Evolutionary conservation across 2,888 invertebrate genomes (phyloP).

Genomic region (Cylindroiulus punctatus): DNA sequence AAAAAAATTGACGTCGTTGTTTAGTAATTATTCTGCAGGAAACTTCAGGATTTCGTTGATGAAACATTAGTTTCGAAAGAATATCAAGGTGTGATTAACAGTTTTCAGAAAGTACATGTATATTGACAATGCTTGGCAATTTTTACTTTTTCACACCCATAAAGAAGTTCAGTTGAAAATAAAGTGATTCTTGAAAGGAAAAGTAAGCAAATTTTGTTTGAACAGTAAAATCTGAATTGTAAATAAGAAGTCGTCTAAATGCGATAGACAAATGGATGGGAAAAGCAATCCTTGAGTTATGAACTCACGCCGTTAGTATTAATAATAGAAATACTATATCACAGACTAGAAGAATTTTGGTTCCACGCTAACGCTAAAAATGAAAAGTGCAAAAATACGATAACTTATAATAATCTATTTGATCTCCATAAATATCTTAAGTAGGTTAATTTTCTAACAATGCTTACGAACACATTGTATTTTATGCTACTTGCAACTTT

Average conservation of each 20-base stretch:
- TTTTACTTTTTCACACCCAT: too few species aligned
- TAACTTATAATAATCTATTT: not conserved
- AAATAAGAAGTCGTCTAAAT: too few species aligned
- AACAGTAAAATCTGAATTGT: too few species aligned
- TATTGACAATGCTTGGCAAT: too few species aligned
- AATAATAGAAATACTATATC: slow-evolving; percentile 4
- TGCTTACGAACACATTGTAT: not conserved
- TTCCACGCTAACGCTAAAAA: not conserved
- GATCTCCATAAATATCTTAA: not conserved
- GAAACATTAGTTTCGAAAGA: too few species aligned
- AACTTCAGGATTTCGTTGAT: not conserved
- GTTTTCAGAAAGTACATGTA: too few species aligned
- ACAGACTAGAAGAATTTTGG: not conserved
- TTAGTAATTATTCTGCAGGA: not conserved
- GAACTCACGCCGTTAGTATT: not conserved
- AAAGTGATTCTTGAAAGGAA: too few species aligned
- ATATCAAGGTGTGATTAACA: too few species aligned
- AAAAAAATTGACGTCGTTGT: not conserved
- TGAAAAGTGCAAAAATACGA: not conserved
- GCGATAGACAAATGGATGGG: too few species aligned
- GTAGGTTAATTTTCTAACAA: not conserved
- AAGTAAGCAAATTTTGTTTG: too few species aligned
- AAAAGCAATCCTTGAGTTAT: too few species aligned
- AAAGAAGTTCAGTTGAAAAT: too few species aligned
- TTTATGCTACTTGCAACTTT: not conserved